Base-by-base conservation (phyloP, 2,888 invertebrate species). In the Mesorhabditis belari region DNA sequence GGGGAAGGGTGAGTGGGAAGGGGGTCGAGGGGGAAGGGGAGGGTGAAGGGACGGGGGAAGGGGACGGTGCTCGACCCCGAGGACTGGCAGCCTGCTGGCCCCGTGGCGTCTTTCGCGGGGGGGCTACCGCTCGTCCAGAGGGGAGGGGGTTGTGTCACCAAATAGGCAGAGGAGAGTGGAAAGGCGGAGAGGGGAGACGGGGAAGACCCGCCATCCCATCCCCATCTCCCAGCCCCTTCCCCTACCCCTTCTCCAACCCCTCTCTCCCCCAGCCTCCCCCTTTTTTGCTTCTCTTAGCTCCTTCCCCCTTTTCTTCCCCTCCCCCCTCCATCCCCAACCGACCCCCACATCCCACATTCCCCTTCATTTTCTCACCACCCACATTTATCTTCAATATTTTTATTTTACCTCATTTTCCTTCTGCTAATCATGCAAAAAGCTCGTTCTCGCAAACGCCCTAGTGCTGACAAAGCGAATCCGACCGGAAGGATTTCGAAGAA, bases 401-500 rank as follows among this genome's bases (percentile, higher is more conserved):
- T 17, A 24, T 2, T n/a, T 26, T 21, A n/a, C 21, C 17, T 12
- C 28, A 4, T 19, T 17, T 35, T 52, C 52, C 52, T 12, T 2
- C n/a, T 23, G 52, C 21, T 52, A 19, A 12, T n/a, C 21, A 12
- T n/a, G 17, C n/a, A 52, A 52, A 21, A 12, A 12, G 21, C 52
- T 57, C 49, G 35, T 57, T 24, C 23, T 24, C 57, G 25, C 57
- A 35, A 6, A 6, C 56, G 29, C 12, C 52, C 52, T 23, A n/a
- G 2, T 25, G 25, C 54, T 27, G 27, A 21, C 54, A 24, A 54
- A 5, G 24, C n/a, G n/a, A n/a, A n/a, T n/a, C n/a, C n/a, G n/a
- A n/a, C n/a, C n/a, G 9, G 19, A 6, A 6, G 17, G 51, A 17
- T 23, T n/a, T 9, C 51, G 12, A 71, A 71, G 57, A 67, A 70